Base-by-base conservation (phyloP, 2,797 vertebrate species). In the Onychomys arenicola region DNA sequence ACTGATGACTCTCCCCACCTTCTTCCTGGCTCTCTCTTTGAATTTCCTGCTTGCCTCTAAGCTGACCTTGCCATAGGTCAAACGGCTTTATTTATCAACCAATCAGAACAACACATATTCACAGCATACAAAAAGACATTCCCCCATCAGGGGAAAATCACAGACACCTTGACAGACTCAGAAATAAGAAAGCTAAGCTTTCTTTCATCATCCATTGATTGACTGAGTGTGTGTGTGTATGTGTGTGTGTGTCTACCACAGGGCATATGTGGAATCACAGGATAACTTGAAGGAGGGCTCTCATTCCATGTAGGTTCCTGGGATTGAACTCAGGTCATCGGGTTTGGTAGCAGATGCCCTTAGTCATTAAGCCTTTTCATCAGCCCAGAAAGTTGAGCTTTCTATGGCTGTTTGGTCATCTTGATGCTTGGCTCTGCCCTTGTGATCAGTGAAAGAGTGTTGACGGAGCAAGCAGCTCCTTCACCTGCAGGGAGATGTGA, bases 91-190 rank as follows among this genome's bases (percentile, higher is more conserved):
- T 13, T 52, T 52, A 52, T 52, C 49, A 52, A 52, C 49, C 49
- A 52, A 13, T 13, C 49, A 52, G 49, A 52, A 13, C 49, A 52
- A 52, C 49, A 52, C 49, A 52, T 52, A 52, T 52, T 52, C 49
- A 52, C 49, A 52, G 49, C 49, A 13, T 52, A 52, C 11, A 52
- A 13, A 52, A 52, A 52, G 49, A 52, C 12, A 52, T 52, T 52
- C 13, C 49, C 13, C 49, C 49, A 52, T 52, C 49, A 14, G 49
- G 49, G 49, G 65, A 77, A 77, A 77, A 94, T 73, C 92, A 95
- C 86, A 97, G 90, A 95, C 40, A 88, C 46, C n/a, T 91, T 52
- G 78, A 91, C 37, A 76, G 75, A 75, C 25, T 90, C 37, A 61
- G 27, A 95, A 40, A 59, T n/a, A 77, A 93, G 69, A 92, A 61